Evolutionary conservation across 2,113 vertebrate species (phyloP), one percentile per base, ranked within the genome.

Genomic region (Labrus mixtus): DNA sequence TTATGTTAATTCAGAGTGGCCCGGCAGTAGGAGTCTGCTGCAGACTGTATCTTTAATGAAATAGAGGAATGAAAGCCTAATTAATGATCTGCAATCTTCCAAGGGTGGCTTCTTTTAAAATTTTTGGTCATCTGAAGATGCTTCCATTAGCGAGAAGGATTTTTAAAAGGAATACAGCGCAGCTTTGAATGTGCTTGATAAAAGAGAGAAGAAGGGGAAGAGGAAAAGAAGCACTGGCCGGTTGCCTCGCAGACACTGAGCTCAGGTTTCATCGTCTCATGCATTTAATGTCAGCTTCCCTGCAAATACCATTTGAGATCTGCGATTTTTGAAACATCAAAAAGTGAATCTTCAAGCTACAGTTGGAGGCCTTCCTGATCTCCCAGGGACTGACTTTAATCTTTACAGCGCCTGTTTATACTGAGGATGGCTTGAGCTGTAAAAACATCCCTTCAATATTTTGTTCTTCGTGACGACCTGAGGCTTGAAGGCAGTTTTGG

Each of bases 331-430:
- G 3, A 78, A 91, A 89, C 77, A 88, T 81, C 65, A 90, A 85
- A 89, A 86, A 80, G 17, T 39, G 43, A 84, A 87, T 87, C 82
- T 85, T 85, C 50, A 33, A 73, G 79, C 87, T 85, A 56, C 78
- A 78, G 72, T 75, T 76, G 59, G 76, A 92, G 59, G 73, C 76
- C 62, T 56, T 77, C 57, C 82, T 86, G 83, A 85, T 88, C 90
- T 90, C 83, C 79, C 81, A 86, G 75, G 81, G 82, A 81, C 68
- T 39, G n/a, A 72, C 90, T 89, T 85, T 92, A 87, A 93, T 91
- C 79, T 91, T 87, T 72, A 88, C 81, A 79, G 33, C 3, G 43
- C 41, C 61, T 86, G 64, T 80, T 88, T 86, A 68, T 74, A 78
- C 79, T 79, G 79, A 77, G 84, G 65, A 80, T 37, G 76, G 63